Evolutionary conservation across 2,113 vertebrate species (phyloP).

Genomic region (Clarias gariepinus): DNA sequence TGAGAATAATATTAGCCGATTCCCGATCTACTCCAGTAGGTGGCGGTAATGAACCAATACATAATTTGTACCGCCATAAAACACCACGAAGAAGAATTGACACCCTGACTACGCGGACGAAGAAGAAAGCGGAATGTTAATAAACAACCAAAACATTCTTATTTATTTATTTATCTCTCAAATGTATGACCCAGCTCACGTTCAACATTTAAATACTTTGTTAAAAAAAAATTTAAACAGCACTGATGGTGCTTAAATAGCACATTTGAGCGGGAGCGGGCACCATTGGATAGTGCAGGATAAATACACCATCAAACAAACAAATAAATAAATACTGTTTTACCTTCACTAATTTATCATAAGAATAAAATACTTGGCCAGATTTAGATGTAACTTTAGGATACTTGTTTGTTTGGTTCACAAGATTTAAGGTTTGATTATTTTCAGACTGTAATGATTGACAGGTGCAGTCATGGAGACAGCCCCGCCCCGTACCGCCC

Average conservation of each 20-base stretch:
- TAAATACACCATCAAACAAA: neutral
- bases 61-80: no score
- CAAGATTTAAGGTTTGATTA: neutral
- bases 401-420: neutral
- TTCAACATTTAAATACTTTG: no score
- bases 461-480: neutral
- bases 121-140: neutral
- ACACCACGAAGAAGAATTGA: no score
- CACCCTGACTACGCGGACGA: no score
- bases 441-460: neutral
- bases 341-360: neutral
- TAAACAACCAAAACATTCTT: neutral
- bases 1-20: no score
- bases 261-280: neutral
- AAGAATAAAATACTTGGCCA: neutral
- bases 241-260: neutral
- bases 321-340: neutral
- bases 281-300: neutral
- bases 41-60: no score
- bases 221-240: neutral
- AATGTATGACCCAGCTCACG: no score
- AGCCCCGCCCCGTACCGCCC: neutral
- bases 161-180: no score
- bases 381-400: neutral
- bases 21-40: no score